Evolutionary conservation across 1,140 invertebrate genomes (phyloP), one percentile per base, ranked within the genome.

Genomic region (Heliconius hermathena): DNA sequence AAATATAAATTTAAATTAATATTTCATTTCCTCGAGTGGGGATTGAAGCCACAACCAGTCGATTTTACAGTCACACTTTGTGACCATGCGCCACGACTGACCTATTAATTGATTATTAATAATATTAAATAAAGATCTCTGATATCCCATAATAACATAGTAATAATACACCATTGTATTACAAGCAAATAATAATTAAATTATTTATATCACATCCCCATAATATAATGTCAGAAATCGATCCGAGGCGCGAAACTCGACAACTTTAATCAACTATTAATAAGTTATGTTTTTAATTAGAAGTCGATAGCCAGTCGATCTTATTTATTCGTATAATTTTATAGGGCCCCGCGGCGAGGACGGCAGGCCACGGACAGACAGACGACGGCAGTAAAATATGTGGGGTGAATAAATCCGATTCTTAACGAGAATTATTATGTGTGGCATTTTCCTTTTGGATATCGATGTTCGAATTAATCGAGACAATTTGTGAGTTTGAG

Each of bases 271-370:
- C 88, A 85, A 87, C 90, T 91, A 92, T 92, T 93, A 92, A 93
- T 93, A 93, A 92, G 90, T 93, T 93, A 91, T 91, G 87, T 91
- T 93, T 94, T 94, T 93, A 94, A 93, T 92, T 93, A 93, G 84
- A 85, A 86, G 60, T 80, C 89, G 89, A 94, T 93, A 88, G 81
- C 80, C 75, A 82, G 79, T 46, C 13, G 41, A 46, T 46, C 83
- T 91, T 92, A 93, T 93, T 93, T 93, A 94, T 93, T 89, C 91
- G 88, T 85, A 91, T 93, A 92, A 94, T 91, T 93, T 93, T 93
- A 94, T 94, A 87, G 87, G 83, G 87, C 90, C 93, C 93, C 84
- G 92, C 86, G 91, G 91, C 91, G 91, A 84, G 82, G 77, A 81
- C 82, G 82, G 83, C 79, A 84, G 81, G 83, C 82, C 33, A 8